Conservation (phyloP, 2,797 vertebrate genomes). For the Hoplostethus mediterraneus region DNA sequence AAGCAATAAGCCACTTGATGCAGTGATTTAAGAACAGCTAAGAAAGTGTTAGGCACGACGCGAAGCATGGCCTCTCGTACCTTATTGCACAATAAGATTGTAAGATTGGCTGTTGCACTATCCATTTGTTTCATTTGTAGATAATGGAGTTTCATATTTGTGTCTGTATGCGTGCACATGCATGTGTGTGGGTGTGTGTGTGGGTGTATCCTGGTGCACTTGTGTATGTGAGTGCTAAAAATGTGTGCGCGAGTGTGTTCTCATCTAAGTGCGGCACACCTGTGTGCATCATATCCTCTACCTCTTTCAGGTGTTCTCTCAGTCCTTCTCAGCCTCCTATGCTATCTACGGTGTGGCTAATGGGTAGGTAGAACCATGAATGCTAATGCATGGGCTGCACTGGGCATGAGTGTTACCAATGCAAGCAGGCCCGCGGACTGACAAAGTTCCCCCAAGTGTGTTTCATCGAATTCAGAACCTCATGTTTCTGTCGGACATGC, state of each 20-base stretch:
- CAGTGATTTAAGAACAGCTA: conserved; percentile 12
- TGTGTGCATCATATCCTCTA: conserved; percentile 82
- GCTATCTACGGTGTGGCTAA: conserved; percentile 86
- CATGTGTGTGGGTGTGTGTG: conserved; percentile 2
- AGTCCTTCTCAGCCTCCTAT: conserved; percentile 90
- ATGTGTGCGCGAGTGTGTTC: conserved; percentile 47
- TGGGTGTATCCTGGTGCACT: conserved; percentile 16
- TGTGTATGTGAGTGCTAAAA: conserved; percentile 52
- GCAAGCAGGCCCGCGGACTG: conserved; percentile 68
- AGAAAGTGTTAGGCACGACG: not conserved
- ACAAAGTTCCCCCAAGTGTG: conserved; percentile 58
- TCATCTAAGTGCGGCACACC: conserved; percentile 61
- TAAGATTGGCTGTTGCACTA: not conserved
- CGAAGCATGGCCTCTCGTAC: conserved; percentile 31
- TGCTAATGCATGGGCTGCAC: conserved; percentile 85
- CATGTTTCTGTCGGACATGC: conserved; percentile 71
- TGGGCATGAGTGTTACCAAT: conserved; percentile 81
- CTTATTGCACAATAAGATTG: conserved; percentile 3
- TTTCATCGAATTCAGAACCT: conserved; percentile 68
- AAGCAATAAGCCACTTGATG: conserved; percentile 16
- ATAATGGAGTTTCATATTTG: conserved; percentile 8
- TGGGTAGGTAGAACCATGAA: conserved; percentile 86
- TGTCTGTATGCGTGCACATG: conserved; percentile 8
- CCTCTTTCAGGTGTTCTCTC: conserved; percentile 88
- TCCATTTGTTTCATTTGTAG: conserved; percentile 41